Evolutionary conservation across 2,113 vertebrate genomes (phyloP).

Genomic region (Chaetorhynchus papuensis): DNA sequence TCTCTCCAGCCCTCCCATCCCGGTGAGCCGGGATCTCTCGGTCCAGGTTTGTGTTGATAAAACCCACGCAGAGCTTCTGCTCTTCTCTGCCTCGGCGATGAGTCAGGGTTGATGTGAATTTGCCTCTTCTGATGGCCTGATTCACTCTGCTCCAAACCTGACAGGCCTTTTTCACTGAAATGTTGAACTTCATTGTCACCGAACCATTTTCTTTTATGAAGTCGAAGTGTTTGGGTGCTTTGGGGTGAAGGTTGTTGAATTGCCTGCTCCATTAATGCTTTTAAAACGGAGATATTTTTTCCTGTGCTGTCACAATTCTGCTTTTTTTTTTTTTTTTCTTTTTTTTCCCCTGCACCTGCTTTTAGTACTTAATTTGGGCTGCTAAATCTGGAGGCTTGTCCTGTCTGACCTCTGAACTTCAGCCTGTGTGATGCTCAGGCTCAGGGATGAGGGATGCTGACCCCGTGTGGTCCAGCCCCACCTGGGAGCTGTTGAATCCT

Average conservation of each 20-base stretch:
- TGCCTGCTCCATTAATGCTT: conserved; percentile 35
- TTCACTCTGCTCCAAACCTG: not conserved
- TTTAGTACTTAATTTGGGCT: not conserved
- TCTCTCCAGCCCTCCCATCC: not conserved
- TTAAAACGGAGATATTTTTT: not conserved
- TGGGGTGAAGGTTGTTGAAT: conserved; percentile 39
- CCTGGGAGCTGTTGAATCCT: not conserved
- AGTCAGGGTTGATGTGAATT: not conserved
- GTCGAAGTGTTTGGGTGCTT: not conserved
- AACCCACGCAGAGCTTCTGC: not conserved
- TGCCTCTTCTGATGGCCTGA: not conserved
- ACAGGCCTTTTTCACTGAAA: not conserved
- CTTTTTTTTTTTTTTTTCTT: not conserved
- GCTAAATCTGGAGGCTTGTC: not conserved
- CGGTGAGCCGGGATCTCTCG: rapidly evolving
- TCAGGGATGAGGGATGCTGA: not conserved
- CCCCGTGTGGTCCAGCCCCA: rapidly evolving
- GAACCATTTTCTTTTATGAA: conserved; percentile 6
- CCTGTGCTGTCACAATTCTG: not conserved
- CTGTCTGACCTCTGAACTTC: not conserved
- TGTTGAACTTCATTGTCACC: not conserved
- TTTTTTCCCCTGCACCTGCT: not conserved
- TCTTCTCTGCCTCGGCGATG: rapidly evolving
- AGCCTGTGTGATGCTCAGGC: not conserved
- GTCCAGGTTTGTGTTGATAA: rapidly evolving